phyloP scores from a whole-genome alignment of 2,797 vertebrate genomes.

The Lophius americanus region DNA sequence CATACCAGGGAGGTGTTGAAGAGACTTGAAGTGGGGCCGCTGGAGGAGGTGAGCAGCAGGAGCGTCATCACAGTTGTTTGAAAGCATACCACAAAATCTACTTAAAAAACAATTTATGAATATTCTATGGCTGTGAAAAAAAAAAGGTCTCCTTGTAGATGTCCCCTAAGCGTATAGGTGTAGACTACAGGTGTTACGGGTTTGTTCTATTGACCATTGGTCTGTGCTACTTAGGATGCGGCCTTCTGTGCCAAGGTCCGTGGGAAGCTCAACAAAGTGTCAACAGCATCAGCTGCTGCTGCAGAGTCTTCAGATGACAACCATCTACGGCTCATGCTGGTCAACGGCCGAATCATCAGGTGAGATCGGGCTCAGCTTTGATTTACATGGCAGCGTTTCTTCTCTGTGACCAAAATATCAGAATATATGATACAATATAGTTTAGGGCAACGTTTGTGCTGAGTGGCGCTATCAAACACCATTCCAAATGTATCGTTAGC shows the following conservation, averaged over 20 bases:
- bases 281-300: constrained; percentile 90
- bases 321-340: constrained; percentile 90
- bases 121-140: not conserved
- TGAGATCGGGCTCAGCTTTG: constrained; percentile 52
- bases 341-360: constrained; percentile 96
- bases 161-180: not conserved
- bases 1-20: constrained; percentile 94
- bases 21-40: constrained; percentile 92
- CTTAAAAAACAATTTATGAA: not conserved
- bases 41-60: constrained; percentile 88
- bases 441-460: too few relatives aligned
- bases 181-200: not conserved
- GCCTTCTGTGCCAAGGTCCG: constrained; percentile 87
- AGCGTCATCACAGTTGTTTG: not conserved
- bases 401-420: too few relatives aligned
- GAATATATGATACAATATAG: too few relatives aligned
- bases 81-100: not conserved
- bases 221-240: constrained; percentile 77
- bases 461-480: too few relatives aligned
- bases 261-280: constrained; percentile 92
- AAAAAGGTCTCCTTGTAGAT: not conserved
- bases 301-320: constrained; percentile 89
- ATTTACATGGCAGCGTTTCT: not conserved
- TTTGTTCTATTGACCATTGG: not conserved
- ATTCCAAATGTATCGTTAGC: too few relatives aligned